Base-by-base conservation (phyloP, 2,113 vertebrate species). In the Larimichthys crocea region DNA sequence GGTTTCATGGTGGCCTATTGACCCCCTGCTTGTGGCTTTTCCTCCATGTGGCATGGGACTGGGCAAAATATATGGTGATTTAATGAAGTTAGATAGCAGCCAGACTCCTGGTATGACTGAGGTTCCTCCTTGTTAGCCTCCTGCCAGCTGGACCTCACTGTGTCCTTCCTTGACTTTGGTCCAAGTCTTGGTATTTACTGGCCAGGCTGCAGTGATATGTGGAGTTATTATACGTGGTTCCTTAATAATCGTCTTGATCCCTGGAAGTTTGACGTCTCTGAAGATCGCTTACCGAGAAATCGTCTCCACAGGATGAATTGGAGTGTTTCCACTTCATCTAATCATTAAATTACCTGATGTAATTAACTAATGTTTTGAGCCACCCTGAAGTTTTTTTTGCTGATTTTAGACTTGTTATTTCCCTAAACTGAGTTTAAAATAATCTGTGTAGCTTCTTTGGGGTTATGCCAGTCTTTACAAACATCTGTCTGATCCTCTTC, bases 21-120 rank as follows among this genome's bases (percentile, higher is more conserved):
- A 79, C 70, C 60, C 69, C 57, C 68, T 31, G 56, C 19, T 44
- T 72, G 53, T 61, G 53, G 62, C 42, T 19, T 67, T 2, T 40
- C 11, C 7, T 53, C 60, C 11, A 0, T 26, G 73, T 66, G 14
- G 42, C 40, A 50, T 4, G 15, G 31, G 68, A 63, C 24, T 12
- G 44, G 11, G 9, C 2, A 12, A 55, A 76, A 35, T 31, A 8
- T 53, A 31, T 12, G 35, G 52, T 56, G 5, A 0, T 17, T 26
- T 44, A 26, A 49, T 46, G 0, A 63, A 24, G 49, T 69, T 79
- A 26, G 48, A 74, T 24, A 24, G 44, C 7, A 50, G 57, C 71
- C 35, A 61, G 46, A n/a, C 31, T 66, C 52, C 44, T 0, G 72
- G 17, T 42, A 17, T 22, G 56, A 73, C 40, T 14, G 9, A 35